phyloP scores from a whole-genome alignment of 2,888 invertebrate genomes.

The Electrophaes corylata region DNA sequence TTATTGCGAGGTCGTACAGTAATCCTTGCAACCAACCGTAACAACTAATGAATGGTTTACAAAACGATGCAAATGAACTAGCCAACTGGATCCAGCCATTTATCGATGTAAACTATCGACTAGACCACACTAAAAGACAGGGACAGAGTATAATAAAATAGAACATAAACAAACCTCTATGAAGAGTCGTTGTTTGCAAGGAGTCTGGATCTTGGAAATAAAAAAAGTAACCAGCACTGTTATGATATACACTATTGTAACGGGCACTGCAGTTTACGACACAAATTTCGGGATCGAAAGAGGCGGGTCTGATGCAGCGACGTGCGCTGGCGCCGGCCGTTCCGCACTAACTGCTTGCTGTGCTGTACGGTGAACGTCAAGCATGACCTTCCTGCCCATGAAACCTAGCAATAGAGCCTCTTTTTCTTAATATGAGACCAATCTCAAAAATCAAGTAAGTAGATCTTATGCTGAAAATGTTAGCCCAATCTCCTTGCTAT shows the following conservation, averaged over 20 bases:
- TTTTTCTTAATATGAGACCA: conserved; percentile 53
- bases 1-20: conserved; percentile 61
- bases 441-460: not conserved
- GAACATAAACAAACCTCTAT: conserved; percentile 69
- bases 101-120: conserved; percentile 59
- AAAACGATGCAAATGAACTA: conserved; percentile 70
- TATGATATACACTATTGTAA: conserved; percentile 74
- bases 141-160: conserved; percentile 44
- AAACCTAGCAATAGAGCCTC: conserved; percentile 70
- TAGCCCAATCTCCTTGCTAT: not conserved
- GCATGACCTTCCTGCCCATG: conserved; percentile 79
- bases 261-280: conserved; percentile 70
- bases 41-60: conserved; percentile 71
- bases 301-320: conserved; percentile 44
- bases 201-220: conserved; percentile 55
- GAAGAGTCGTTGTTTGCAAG: conserved; percentile 58
- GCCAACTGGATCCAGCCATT: conserved; percentile 54
- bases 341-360: conserved; percentile 71
- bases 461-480: not conserved
- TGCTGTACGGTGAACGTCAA: conserved; percentile 66
- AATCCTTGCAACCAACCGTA: conserved; percentile 70
- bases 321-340: conserved; percentile 74
- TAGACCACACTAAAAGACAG: conserved; percentile 54
- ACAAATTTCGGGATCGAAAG: conserved; percentile 67
- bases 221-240: conserved; percentile 72